Conservation (phyloP, 1,140 invertebrate genomes). For the Papilio polyxenes region DNA sequence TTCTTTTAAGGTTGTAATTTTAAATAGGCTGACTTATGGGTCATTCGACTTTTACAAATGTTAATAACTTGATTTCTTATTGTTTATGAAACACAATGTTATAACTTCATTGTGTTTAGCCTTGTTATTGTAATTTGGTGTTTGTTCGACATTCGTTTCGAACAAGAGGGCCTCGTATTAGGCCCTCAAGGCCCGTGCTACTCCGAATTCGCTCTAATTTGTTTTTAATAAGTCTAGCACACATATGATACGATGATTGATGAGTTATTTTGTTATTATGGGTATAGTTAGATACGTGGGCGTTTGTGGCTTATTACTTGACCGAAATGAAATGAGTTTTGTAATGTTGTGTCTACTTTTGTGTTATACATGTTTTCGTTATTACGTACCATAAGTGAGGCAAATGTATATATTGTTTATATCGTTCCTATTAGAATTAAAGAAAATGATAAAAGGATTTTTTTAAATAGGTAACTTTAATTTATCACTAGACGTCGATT, state of each 20-base stretch:
- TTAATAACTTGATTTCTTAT: not conserved
- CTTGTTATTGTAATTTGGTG: conserved; percentile 20
- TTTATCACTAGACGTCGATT: not conserved
- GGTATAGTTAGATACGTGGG: not conserved
- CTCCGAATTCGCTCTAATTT: conserved; percentile 49
- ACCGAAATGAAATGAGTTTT: conserved; percentile 19
- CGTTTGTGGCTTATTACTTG: not conserved
- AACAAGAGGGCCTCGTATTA: conserved; percentile 41
- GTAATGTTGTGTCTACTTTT: not conserved
- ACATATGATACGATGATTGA: conserved; percentile 48
- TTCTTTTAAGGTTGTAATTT: too few relatives aligned
- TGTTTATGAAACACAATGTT: not conserved
- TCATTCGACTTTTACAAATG: not conserved
- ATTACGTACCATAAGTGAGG: too few relatives aligned
- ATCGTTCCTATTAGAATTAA: not conserved
- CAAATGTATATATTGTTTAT: not conserved
- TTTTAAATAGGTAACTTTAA: not conserved
- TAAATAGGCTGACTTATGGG: too few relatives aligned
- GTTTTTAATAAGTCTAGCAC: conserved; percentile 54
- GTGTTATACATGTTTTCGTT: not conserved
- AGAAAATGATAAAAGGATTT: not conserved
- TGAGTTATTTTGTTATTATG: conserved; percentile 37
- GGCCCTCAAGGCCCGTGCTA: conserved; percentile 38
- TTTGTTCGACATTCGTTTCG: conserved; percentile 14
- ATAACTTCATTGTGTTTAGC: not conserved